Evolutionary conservation across 2,888 invertebrate species (phyloP), one percentile per base, ranked within the genome.

Genomic region (Salticus scenicus): DNA sequence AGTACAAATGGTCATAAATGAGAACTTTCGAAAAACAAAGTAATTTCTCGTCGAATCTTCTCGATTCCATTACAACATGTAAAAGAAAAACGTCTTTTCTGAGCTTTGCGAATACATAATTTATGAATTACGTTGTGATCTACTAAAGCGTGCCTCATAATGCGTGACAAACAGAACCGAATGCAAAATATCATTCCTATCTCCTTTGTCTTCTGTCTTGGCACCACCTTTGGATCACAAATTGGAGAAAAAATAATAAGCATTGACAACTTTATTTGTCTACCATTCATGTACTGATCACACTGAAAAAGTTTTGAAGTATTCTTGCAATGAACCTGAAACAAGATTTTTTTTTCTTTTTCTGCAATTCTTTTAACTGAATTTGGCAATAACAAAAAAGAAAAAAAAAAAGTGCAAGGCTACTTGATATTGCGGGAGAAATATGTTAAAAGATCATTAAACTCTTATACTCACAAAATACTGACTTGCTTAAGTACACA

Each of bases 51-150:
- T 12, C 24, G 57, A 57, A 57, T 17, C 57, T 57, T 57, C 57
- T 2, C 20, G 57, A 57, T 24, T 24, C 1, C 20, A 4, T 57
- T 57, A 24, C 57, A 24, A 57, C 57, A 57, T 57, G 0, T 5
- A 57, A 12, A 5, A 57, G 57, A 57, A 17, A 47, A 47, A 47
- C 47, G n/a, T 47, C 2, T n/a, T 24, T 7, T 10, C 37, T 10
- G 10, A 57, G 57, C 1, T 12, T n/a, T 1, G 24, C 24, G 57
- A 57, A 57, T 57, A 1, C 57, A 24, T 4, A 57, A 57, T 57
- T 57, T 57, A 57, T 57, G 57, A 57, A 57, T 24, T 57, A 20
- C 24, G 24, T 24, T 57, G 57, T 57, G 57, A 57, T 24, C 57
- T 24, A 24, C 5, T 57, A 57, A 57, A 57, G 57, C 57, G 57